Evolutionary conservation across 2,888 invertebrate species (phyloP).

Genomic region (Asteroscopus sphinx): DNA sequence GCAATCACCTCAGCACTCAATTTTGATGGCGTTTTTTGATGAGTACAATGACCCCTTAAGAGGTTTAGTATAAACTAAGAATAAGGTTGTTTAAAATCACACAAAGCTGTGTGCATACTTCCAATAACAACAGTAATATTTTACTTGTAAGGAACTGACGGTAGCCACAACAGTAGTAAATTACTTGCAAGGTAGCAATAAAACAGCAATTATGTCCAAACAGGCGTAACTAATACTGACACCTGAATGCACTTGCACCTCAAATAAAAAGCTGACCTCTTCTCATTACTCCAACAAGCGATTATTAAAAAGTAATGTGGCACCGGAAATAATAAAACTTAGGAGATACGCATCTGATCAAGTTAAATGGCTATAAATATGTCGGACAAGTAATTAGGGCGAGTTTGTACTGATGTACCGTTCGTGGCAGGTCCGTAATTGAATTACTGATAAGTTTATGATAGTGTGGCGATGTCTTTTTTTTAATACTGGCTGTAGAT

Average conservation of each 20-base stretch:
- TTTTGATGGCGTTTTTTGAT: no score
- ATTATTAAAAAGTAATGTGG: slow-evolving; percentile 49
- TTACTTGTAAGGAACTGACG: no score
- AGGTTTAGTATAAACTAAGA: no score
- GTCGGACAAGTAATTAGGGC: slow-evolving; percentile 63
- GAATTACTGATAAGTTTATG: slow-evolving; percentile 39
- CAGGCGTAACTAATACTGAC: slow-evolving; percentile 13
- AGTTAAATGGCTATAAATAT: slow-evolving; percentile 56
- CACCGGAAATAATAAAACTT: slow-evolving; percentile 69
- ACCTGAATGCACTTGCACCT: slow-evolving; percentile 20
- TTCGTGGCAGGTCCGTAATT: slow-evolving; percentile 43
- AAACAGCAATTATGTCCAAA: slow-evolving; percentile 8
- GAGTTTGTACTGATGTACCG: slow-evolving; percentile 52
- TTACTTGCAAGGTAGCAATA: not conserved
- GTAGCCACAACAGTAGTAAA: no score
- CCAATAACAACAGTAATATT: no score
- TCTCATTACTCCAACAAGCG: slow-evolving; percentile 44
- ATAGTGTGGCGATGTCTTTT: slow-evolving; percentile 1
- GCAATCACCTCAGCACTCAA: no score
- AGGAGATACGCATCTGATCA: slow-evolving; percentile 63
- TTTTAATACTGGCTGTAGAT: not conserved
- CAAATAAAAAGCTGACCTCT: slow-evolving; percentile 2
- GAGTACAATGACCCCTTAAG: no score
- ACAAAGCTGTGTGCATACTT: no score
- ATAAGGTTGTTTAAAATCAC: no score